These are phyloP conservation scores for Leucania comma DNA, from an alignment of 2,888 invertebrate genomes.

Conservation along the genomic window DNA sequence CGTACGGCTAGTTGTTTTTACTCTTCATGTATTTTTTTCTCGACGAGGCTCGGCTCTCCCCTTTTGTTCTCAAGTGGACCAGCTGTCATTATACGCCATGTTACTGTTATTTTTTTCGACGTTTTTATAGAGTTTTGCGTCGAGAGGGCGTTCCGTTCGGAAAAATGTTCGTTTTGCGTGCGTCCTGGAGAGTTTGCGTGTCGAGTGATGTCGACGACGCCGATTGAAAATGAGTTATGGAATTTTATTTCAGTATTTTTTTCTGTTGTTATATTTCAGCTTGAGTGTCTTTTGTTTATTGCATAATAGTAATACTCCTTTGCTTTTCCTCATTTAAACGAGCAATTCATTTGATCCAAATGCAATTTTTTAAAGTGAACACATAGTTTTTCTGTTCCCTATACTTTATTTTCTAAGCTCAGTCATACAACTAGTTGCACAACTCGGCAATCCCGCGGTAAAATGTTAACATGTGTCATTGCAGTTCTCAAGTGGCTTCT, in stretches of 20 bases:
- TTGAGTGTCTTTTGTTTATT: slow-evolving; percentile 75
- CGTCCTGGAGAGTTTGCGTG: slow-evolving; percentile 88
- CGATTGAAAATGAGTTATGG: slow-evolving; percentile 87
- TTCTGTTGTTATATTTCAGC: slow-evolving; percentile 75
- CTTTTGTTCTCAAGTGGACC: slow-evolving; percentile 91
- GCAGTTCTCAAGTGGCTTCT: slow-evolving; percentile 88
- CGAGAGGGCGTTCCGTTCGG: slow-evolving; percentile 89
- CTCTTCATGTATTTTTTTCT: slow-evolving; percentile 90
- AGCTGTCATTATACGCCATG: slow-evolving; percentile 91
- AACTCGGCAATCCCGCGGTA: slow-evolving; percentile 63
- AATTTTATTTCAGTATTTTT: slow-evolving; percentile 81
- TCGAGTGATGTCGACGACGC: slow-evolving; percentile 84
- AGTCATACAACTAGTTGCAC: slow-evolving; percentile 59
- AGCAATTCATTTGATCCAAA: slow-evolving; percentile 1
- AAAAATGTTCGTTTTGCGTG: slow-evolving; percentile 91
- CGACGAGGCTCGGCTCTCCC: slow-evolving; percentile 89
- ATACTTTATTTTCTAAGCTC: slow-evolving; percentile 4
- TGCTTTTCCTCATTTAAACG: slow-evolving; percentile 16
- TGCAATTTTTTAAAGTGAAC: neutral
- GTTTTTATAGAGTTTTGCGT: slow-evolving; percentile 90
- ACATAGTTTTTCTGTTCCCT: neutral
- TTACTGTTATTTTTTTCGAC: slow-evolving; percentile 90
- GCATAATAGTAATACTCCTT: slow-evolving; percentile 31
- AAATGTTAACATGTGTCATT: slow-evolving; percentile 89
- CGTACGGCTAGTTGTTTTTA: slow-evolving; percentile 87